Conservation (phyloP, 2,888 invertebrate genomes). For the Drosophila prostipennis region DNA sequence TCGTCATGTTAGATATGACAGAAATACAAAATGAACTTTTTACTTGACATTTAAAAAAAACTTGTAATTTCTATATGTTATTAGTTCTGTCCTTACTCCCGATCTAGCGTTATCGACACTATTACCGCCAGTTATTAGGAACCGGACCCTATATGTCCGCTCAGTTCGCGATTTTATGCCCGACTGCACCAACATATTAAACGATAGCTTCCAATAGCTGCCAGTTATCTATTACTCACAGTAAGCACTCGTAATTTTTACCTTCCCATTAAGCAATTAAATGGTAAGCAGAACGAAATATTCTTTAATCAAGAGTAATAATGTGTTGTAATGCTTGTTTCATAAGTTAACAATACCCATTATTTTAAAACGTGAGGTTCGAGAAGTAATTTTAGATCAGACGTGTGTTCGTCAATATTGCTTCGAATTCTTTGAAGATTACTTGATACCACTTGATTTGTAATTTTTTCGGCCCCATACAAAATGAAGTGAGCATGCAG, state of each 20-base stretch:
- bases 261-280: too few species aligned
- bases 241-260: not conserved
- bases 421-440: too few species aligned
- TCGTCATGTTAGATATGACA: constrained; percentile 37
- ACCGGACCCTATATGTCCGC: constrained; percentile 20
- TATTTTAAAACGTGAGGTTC: too few species aligned
- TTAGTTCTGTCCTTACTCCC: not conserved
- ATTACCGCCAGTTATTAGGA: constrained; percentile 5
- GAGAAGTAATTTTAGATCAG: too few species aligned
- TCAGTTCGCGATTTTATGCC: constrained; percentile 4
- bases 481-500: too few species aligned
- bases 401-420: too few species aligned
- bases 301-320: too few species aligned
- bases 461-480: too few species aligned
- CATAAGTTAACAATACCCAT: too few species aligned
- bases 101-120: constrained; percentile 4
- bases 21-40: not conserved
- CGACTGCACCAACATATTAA: not conserved
- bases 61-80: not conserved
- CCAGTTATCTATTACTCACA: not conserved
- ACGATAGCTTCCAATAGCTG: not conserved
- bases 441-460: too few species aligned
- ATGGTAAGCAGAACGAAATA: too few species aligned
- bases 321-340: too few species aligned
- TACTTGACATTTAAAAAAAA: not conserved